Percentiles rank a stretch among this genome's conserved stretches.
Evolutionary conservation across 1,140 invertebrate species (phyloP).

Genomic region (Notospermus geniculatus): DNA sequence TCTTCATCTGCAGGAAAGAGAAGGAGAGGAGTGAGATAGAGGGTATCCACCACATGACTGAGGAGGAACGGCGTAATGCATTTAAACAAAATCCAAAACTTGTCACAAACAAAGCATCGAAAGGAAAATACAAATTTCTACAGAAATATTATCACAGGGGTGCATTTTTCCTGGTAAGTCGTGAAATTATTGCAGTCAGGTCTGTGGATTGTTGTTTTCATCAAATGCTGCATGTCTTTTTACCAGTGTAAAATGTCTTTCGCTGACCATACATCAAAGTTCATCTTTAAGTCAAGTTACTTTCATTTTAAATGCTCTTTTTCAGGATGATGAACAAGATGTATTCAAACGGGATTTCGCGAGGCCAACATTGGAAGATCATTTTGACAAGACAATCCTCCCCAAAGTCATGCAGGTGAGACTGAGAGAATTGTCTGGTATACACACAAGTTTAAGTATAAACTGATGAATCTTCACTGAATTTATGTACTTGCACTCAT

Average conservation of each 20-base stretch:
- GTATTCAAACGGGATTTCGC: constrained; percentile 95
- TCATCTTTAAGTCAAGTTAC: background rate
- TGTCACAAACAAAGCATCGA: constrained; percentile 91
- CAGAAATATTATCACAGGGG: constrained; percentile 99
- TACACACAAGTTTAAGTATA: no score
- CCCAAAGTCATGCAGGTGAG: constrained; percentile 97
- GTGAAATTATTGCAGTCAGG: background rate
- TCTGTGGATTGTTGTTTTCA: no score
- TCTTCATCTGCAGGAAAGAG: constrained; percentile 49
- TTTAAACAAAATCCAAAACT: constrained; percentile 87
- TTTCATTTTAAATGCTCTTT: constrained; percentile 13
- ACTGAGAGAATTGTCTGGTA: no score
- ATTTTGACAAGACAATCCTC: constrained; percentile 97
- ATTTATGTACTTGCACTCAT: no score
- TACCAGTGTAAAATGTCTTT: no score
- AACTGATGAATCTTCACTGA: no score
- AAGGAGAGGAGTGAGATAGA: constrained; percentile 89
- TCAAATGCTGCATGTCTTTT: no score
- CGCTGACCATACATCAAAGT: no score
- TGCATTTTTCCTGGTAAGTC: constrained; percentile 82
- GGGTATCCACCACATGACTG: constrained; percentile 87
- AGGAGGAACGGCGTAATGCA: constrained; percentile 84
- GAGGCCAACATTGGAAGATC: constrained; percentile 95
- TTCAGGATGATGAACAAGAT: constrained; percentile 83
- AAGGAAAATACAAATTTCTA: constrained; percentile 99